Percentiles rank a stretch among this genome's conserved stretches.
Conservation (phyloP, 2,888 invertebrate species). For the Drosophila pullipes region DNA sequence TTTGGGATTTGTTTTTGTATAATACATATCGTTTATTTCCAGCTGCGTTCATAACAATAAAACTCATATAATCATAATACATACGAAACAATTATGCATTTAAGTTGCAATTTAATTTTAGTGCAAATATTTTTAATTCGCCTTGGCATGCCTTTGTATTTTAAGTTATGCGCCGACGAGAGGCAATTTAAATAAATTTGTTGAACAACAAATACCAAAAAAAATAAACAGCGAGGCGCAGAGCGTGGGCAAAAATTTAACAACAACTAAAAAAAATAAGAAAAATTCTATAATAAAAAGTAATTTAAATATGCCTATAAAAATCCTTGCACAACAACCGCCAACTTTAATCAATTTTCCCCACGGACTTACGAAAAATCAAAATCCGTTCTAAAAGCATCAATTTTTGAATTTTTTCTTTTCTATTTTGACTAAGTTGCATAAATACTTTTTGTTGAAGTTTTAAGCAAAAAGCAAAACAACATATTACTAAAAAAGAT, state of each 20-base stretch:
- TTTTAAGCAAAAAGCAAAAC: slow-evolving; percentile 50
- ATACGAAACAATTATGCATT: slow-evolving; percentile 48
- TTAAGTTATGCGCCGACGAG: slow-evolving; percentile 58
- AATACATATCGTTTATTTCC: slow-evolving; percentile 20
- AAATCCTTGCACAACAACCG: slow-evolving; percentile 80
- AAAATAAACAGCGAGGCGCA: slow-evolving; percentile 59
- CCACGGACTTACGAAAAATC: slow-evolving; percentile 29
- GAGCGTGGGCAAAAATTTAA: slow-evolving; percentile 60
- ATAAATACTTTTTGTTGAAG: slow-evolving; percentile 59
- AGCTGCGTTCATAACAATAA: slow-evolving; percentile 42
- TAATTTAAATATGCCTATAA: slow-evolving; percentile 52
- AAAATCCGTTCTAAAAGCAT: slow-evolving; percentile 53
- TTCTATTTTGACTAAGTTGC: slow-evolving; percentile 71
- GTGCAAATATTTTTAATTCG: slow-evolving; percentile 66
- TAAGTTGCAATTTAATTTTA: slow-evolving; percentile 64
- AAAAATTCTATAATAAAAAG: slow-evolving; percentile 31
- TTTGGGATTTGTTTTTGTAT: slow-evolving; percentile 45
- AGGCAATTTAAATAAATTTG: slow-evolving; percentile 51
- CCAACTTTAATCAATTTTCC: slow-evolving; percentile 42
- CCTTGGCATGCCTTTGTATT: slow-evolving; percentile 69
- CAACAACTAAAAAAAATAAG: slow-evolving; percentile 20
- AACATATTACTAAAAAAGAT: slow-evolving; percentile 31
- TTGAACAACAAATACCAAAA: slow-evolving; percentile 47
- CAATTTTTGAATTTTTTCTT: slow-evolving; percentile 40
- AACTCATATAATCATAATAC: slow-evolving; percentile 39